Evolutionary conservation across 2,888 invertebrate genomes (phyloP), one percentile per base, ranked within the genome.

Genomic region (Heteromurus nitidus): DNA sequence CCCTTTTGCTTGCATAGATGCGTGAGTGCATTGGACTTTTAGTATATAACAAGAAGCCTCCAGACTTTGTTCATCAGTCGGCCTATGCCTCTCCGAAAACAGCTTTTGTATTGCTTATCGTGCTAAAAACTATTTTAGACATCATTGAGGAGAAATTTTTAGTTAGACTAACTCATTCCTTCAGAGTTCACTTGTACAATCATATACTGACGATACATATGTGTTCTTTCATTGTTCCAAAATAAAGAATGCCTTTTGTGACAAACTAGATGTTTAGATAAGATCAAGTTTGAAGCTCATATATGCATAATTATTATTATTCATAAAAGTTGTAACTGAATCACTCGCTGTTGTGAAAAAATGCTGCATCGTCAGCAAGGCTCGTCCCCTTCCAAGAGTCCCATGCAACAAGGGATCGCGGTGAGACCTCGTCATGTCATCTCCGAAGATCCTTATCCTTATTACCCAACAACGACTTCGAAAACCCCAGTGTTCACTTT

Each of bases 41-140:
- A 55, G 28, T 72, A 79, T 79, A 72, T 55, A 79, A 79, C 44
- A 30, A 30, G 50, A 50, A 20, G 16, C 36, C 64, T 36, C 53
- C 44, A 53, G 64, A 58, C 79, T 79, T 79, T 79, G 79, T 79
- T 79, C 72, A 79, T 65, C 65, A 79, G 79, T 79, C 70, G 79
- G 60, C 65, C 42, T 62, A 62, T 64, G 65, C 55, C 65, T 69
- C 20, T 62, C 3, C 31, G 31, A 55, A 22, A 24, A 24, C n/a
- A n/a, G n/a, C n/a, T n/a, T n/a, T n/a, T n/a, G n/a, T n/a, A n/a
- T n/a, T n/a, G n/a, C n/a, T n/a, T n/a, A n/a, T n/a, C n/a, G n/a
- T n/a, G n/a, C n/a, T n/a, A n/a, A n/a, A n/a, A n/a, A n/a, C n/a
- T n/a, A n/a, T n/a, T n/a, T 36, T 7, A 36, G 36, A 36, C 36